Evolutionary conservation across 2,797 vertebrate species (phyloP), one percentile per base, ranked within the genome.

Genomic region (Scarus forsteni): DNA sequence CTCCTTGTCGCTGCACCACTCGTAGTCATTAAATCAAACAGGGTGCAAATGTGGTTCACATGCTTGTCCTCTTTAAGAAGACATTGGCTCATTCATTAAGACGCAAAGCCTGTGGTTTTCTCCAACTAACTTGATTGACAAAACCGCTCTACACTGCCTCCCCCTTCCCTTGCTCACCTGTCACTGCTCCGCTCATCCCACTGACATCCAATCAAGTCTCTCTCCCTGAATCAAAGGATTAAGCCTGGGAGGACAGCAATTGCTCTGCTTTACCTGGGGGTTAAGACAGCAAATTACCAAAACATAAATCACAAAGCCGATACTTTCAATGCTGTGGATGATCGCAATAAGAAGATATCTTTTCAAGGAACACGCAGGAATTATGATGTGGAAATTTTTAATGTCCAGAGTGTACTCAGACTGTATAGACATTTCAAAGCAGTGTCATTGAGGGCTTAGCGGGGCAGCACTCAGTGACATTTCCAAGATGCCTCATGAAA

Each of bases 161-260:
- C 38, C 35, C 51, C 65, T 53, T 57, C 56, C 79, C 67, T 62
- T 70, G 62, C 70, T 79, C 60, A 75, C 72, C 77, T 85, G 80
- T 88, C 84, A 80, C 75, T 70, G 73, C 76, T 80, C 66, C 60
- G 58, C 80, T 79, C 79, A 74, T 83, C 66, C 70, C 60, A 14
- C 64, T 83, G 74, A 89, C 83, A 88, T 84, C 80, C 79, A 76
- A 81, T 66, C 61, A 74, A 54, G 70, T 79, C 76, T 73, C 67
- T 84, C 65, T 67, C 42, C 52, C 58, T 16, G 81, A 83, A 90
- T 92, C 88, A 85, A 81, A 81, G 79, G 87, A 85, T 87, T 83
- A 86, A 80, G 62, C 58, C 66, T 73, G 58, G 45, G 67, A 85
- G 74, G 80, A 81, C 75, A 85, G 80, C 78, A 77, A 82, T 73